Base-by-base conservation (phyloP, 2,888 invertebrate genomes). In the Fragum sueziense region DNA sequence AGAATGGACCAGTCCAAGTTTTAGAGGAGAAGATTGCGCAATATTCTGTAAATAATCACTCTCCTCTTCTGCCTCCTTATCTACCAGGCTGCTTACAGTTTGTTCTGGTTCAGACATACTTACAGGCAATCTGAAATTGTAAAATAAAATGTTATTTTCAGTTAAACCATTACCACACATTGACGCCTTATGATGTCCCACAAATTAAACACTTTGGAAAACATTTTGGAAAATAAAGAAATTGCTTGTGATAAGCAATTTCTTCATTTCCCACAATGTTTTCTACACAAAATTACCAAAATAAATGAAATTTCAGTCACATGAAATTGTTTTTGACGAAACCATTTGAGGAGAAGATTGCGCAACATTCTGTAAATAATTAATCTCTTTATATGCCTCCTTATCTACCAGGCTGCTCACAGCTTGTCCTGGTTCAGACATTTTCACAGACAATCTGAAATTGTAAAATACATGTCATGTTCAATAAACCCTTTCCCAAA, bases 1-100 rank as follows among this genome's bases (percentile, higher is more conserved):
- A 14, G 91, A 91, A 61, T 89, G 89, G n/a, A 87, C 86, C 70
- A 90, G 70, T 37, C 81, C 81, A 65, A 25, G 54, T 0, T 57
- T 51, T n/a, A 34, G 25, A 0, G 57, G 41, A 29, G 51, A 72
- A 22, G 67, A 27, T 27, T 57, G n/a, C 4, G 54, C 47, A 31
- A 59, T 29, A 20, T 59, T 54, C 29, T 68, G 65, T 31, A 72
- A 57, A 51, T 72, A 51, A 29, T 70, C 62, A 47, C 74, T 71
- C 33, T 78, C 80, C 59, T 84, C 84, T 34, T 79, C 84, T 37
- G 76, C 67, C 70, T 84, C 84, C 27, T 84, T 80, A 29, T 74
- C 77, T 33, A 81, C 57, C 9, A 84, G 37, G 22, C 76, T 62
- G 71, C 52, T 74, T 6, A 84, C 80, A 22, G 61, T n/a, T 27